Conservation (phyloP, 2,888 invertebrate genomes). For the Pachymerium ferrugineum region DNA sequence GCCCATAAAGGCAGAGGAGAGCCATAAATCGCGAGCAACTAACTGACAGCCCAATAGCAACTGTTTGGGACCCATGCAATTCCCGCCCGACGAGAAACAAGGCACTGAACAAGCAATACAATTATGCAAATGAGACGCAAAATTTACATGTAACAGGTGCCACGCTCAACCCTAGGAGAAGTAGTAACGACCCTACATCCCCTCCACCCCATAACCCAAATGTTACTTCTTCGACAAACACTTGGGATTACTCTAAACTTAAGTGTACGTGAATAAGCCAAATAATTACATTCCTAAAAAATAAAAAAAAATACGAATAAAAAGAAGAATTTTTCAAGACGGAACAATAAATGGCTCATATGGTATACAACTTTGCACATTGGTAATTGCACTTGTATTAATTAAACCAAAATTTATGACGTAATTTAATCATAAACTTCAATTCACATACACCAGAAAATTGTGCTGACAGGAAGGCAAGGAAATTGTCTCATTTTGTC, state of each 20-base stretch:
- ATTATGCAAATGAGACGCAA: conserved; percentile 28
- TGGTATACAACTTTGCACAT: no score
- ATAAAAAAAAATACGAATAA: no score
- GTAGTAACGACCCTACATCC: neutral
- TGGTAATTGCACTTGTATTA: no score
- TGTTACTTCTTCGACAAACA: conserved; percentile 3
- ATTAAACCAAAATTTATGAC: no score
- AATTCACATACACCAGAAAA: no score
- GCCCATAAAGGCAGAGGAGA: conserved; percentile 27
- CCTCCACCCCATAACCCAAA: no score
- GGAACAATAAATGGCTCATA: no score
- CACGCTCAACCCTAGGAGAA: conserved; percentile 27
- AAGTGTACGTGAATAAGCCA: neutral
- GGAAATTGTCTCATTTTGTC: no score
- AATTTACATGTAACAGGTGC: conserved; percentile 30
- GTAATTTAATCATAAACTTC: no score
- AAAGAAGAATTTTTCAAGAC: no score
- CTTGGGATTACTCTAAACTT: neutral
- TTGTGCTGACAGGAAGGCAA: no score
- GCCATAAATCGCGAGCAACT: conserved; percentile 9
- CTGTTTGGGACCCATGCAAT: neutral
- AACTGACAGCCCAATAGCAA: conserved; percentile 13
- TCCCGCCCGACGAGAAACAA: conserved; percentile 3
- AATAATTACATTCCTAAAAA: no score
- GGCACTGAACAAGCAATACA: conserved; percentile 29